Percentiles rank a stretch among this genome's conserved stretches.
These are phyloP conservation scores for Orbicella faveolata DNA, from an alignment of 64 coral and sea anemone genomes.

Conservation along the genomic window DNA sequence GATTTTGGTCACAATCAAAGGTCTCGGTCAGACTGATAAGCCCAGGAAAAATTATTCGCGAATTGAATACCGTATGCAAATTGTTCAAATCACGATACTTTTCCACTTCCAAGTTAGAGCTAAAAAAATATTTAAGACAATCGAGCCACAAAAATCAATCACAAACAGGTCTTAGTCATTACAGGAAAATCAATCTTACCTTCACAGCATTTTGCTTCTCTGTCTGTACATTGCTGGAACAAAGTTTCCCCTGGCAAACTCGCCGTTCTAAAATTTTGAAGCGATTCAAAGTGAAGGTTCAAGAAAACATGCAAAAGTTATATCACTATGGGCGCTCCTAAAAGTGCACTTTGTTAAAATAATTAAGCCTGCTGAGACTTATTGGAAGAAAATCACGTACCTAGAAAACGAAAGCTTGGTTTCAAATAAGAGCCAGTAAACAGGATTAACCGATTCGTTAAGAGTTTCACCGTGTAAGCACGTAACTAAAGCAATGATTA, in stretches of 20 bases:
- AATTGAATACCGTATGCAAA: neutral
- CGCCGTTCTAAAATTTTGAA: conserved; percentile 1
- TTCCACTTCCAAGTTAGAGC: neutral
- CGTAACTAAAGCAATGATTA: neutral
- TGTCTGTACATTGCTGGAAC: conserved; percentile 14
- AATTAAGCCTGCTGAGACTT: neutral
- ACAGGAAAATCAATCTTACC: neutral
- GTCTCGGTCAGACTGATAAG: no score
- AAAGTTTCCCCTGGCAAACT: conserved; percentile 29
- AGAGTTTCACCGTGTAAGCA: neutral
- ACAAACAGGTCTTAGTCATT: neutral
- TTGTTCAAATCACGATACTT: neutral
- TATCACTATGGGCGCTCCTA: conserved; percentile 21
- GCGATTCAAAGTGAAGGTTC: conserved; percentile 6
- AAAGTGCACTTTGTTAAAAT: conserved; percentile 13
- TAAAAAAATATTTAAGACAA: neutral
- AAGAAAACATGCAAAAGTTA: neutral
- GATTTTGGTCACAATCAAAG: no score
- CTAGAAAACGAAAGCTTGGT: neutral
- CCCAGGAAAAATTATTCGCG: no score
- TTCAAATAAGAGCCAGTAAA: neutral
- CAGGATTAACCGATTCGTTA: neutral
- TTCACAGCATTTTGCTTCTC: conserved; percentile 17
- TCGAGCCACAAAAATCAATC: neutral
- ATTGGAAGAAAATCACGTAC: neutral